A percentile compares a stretch with the other conserved stretches of the same genome.
phyloP scores from a whole-genome alignment of 2,113 vertebrate genomes.

The Pavo muticus region DNA sequence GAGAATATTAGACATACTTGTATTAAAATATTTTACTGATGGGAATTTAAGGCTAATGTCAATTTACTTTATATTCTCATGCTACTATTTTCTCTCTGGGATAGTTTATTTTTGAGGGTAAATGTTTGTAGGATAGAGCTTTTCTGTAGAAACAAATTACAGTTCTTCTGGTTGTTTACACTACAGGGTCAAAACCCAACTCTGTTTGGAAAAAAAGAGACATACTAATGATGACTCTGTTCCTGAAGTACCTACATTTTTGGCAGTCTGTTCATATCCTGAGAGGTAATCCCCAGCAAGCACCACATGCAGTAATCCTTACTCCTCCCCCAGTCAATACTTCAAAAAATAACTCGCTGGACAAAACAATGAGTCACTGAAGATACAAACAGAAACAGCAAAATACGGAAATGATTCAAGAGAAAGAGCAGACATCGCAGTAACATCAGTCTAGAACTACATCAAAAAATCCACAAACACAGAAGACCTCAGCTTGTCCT shows the following conservation, averaged over 20 bases:
- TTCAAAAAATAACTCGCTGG: background rate
- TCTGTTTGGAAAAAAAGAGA: conserved; percentile 46
- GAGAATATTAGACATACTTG: background rate
- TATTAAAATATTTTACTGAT: conserved; percentile 5
- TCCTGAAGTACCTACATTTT: conserved; percentile 59
- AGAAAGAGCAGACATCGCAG: background rate
- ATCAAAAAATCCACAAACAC: background rate
- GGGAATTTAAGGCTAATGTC: conserved; percentile 47
- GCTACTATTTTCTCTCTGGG: conserved; percentile 49
- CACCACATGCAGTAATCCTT: background rate
- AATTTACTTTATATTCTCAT: conserved; percentile 68
- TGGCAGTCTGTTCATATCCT: conserved; percentile 71
- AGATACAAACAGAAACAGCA: background rate
- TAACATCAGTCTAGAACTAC: background rate
- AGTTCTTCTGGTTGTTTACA: conserved; percentile 67
- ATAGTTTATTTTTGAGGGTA: conserved; percentile 67
- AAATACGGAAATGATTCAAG: background rate
- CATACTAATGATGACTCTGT: background rate
- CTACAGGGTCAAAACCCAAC: conserved; percentile 47
- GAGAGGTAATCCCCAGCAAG: conserved; percentile 14
- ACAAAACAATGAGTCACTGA: conserved; percentile 9
- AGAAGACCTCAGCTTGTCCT: background rate
- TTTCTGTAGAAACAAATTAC: conserved; percentile 71
- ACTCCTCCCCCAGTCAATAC: background rate
- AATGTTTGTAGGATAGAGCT: conserved; percentile 73